A percentile compares a stretch with the other conserved stretches of the same genome.
Conservation (phyloP, 2,113 vertebrate genomes). For the Oophaga pumilio region DNA sequence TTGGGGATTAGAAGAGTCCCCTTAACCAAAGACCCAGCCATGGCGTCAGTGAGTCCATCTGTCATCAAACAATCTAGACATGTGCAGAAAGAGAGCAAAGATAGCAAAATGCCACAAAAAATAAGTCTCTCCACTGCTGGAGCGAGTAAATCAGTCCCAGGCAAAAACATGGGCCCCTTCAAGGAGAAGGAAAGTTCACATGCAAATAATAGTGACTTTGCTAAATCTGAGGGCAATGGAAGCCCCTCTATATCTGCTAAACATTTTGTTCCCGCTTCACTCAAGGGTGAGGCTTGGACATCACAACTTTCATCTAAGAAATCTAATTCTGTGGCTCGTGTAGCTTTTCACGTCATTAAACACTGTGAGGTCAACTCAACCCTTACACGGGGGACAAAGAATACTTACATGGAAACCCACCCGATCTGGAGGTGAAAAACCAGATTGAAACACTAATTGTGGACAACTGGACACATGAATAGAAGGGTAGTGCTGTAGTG, state of each 20-base stretch:
- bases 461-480: too few relatives aligned
- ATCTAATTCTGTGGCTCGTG: conserved; percentile 15
- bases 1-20: conserved; percentile 27
- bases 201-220: not conserved
- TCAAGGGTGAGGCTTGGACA: conserved; percentile 1
- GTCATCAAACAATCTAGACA: conserved; percentile 30
- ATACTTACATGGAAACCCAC: not conserved
- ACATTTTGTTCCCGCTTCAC: not conserved
- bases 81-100: not conserved
- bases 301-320: conserved; percentile 12
- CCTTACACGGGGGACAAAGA: not conserved
- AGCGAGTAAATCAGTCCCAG: not conserved
- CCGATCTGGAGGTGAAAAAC: conserved; percentile 46
- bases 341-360: conserved; percentile 38
- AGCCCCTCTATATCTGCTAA: not conserved
- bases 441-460: not conserved
- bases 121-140: not conserved
- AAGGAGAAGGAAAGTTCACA: conserved; percentile 15
- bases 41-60: not conserved
- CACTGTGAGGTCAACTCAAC: conserved; percentile 34
- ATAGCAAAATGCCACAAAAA: conserved; percentile 28
- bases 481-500: not conserved
- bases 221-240: conserved; percentile 33
- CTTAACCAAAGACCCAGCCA: conserved; percentile 13
- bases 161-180: not conserved